Evolutionary conservation across 2,797 vertebrate genomes (phyloP).

Genomic region (Lophius americanus): DNA sequence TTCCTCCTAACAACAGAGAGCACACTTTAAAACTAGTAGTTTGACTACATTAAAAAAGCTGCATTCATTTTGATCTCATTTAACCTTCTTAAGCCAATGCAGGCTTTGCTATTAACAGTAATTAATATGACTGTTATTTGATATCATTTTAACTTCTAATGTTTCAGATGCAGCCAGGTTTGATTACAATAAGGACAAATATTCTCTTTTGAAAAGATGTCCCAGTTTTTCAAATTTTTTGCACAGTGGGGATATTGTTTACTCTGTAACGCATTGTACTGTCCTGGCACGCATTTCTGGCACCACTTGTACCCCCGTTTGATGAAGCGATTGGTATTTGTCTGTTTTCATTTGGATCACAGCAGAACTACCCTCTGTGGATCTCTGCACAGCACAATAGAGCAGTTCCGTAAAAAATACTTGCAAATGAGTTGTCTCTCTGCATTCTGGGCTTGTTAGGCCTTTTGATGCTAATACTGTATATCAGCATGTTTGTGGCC

Average conservation of each 20-base stretch:
- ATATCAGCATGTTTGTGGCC: neutral
- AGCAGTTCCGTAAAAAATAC: constrained; percentile 12
- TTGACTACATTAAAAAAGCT: neutral
- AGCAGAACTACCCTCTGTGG: constrained; percentile 1
- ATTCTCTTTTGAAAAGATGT: neutral
- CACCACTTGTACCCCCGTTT: neutral
- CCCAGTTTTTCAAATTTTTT: neutral
- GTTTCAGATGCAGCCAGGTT: neutral
- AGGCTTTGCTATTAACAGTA: no score
- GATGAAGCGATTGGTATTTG: neutral
- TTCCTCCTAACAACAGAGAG: neutral
- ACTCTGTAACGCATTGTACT: neutral
- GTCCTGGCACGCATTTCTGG: neutral
- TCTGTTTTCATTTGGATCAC: constrained; percentile 24
- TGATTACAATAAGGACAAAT: neutral
- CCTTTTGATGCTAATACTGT: neutral
- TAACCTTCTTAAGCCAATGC: neutral
- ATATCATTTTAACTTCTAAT: neutral
- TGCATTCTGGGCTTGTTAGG: neutral
- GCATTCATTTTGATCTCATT: neutral
- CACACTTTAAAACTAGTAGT: neutral
- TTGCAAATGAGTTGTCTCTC: constrained; percentile 3
- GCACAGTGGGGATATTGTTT: constrained; percentile 3
- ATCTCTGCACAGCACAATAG: neutral
- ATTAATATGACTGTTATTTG: neutral